phyloP scores from a whole-genome alignment of 2,888 invertebrate genomes.

The Torymus auratus region DNA sequence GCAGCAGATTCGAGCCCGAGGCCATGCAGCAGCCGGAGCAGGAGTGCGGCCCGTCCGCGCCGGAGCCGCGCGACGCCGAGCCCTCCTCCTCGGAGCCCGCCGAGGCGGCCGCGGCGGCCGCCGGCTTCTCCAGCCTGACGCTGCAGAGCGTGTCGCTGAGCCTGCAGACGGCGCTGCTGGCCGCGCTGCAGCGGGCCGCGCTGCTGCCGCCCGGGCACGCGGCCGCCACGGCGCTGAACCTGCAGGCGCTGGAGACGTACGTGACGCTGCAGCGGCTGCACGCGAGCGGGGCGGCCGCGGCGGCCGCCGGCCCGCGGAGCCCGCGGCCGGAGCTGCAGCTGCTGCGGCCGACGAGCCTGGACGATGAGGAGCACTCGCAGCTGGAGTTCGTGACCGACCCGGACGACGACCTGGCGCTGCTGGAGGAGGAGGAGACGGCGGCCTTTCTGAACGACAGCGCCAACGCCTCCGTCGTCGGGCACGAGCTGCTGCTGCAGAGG shows the following conservation, averaged over 20 bases:
- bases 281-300: constrained; percentile 80
- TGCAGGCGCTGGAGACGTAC: constrained; percentile 92
- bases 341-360: constrained; percentile 69
- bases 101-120: constrained; percentile 63
- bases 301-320: constrained; percentile 70
- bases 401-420: constrained; percentile 85
- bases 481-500: constrained; percentile 70
- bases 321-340: constrained; percentile 80
- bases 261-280: constrained; percentile 89
- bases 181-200: constrained; percentile 89
- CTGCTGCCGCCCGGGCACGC: constrained; percentile 89
- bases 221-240: constrained; percentile 89
- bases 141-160: constrained; percentile 87
- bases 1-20: background rate
- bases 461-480: constrained; percentile 54
- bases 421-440: constrained; percentile 84
- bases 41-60: constrained; percentile 14
- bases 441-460: constrained; percentile 64
- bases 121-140: constrained; percentile 69
- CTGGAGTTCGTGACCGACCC: constrained; percentile 73
- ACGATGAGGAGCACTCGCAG: constrained; percentile 77
- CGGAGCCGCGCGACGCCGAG: constrained; percentile 56
- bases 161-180: constrained; percentile 90
- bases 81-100: constrained; percentile 60
- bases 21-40: constrained; percentile 31